Conservation (phyloP, 1,140 invertebrate genomes). For the Mycetomoellerius zeteki region DNA sequence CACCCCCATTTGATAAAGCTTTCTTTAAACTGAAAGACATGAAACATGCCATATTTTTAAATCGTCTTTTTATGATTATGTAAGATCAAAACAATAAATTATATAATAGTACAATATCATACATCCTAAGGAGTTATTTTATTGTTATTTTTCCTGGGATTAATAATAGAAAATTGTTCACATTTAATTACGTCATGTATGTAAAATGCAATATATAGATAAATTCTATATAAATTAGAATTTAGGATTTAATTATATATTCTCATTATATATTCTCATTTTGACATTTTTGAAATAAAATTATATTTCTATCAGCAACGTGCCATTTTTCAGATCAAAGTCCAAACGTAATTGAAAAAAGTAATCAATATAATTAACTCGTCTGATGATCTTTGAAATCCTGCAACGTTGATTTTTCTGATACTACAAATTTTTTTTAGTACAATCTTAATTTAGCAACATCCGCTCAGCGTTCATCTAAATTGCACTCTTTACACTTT, state of each 20-base stretch:
- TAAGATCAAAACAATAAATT: not conserved
- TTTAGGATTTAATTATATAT: not conserved
- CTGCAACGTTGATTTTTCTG: not conserved
- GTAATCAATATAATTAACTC: not conserved
- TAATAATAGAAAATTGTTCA: not conserved
- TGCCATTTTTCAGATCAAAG: not conserved
- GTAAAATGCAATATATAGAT: not conserved
- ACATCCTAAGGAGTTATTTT: not conserved
- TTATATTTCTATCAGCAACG: not conserved
- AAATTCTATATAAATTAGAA: not conserved
- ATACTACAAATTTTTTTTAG: not conserved
- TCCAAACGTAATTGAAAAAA: not conserved
- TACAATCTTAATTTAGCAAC: not conserved
- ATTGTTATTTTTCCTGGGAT: not conserved
- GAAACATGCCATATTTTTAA: not conserved
- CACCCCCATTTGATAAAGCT: constrained; percentile 82
- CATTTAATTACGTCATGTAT: not conserved
- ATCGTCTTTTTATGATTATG: not conserved
- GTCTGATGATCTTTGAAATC: not conserved
- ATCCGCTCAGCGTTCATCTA: not conserved
- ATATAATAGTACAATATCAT: not conserved
- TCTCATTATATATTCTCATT: not conserved
- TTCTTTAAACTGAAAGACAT: not conserved
- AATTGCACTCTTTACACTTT: not conserved
- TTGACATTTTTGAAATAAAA: not conserved